phyloP scores from a whole-genome alignment of 2,797 vertebrate species.

The Eulemur mongoz region DNA sequence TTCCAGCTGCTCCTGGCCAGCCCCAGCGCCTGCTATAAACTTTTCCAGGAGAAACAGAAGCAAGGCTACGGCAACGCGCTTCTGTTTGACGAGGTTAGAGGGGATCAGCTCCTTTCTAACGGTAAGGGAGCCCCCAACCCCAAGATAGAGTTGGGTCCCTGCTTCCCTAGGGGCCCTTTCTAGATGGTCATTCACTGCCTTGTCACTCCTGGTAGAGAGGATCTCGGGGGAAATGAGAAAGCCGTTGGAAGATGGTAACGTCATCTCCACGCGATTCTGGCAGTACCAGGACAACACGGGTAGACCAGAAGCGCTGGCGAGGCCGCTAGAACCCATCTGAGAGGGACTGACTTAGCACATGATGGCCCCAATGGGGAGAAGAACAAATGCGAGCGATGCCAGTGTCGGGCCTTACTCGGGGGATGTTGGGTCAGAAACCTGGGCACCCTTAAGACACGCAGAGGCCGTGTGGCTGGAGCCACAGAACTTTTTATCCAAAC shows the following conservation, averaged over 20 bases:
- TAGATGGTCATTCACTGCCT: accelerated
- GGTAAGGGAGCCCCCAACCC: background rate
- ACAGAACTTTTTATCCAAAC: accelerated
- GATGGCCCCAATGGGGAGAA: accelerated
- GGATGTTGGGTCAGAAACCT: accelerated
- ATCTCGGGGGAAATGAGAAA: background rate
- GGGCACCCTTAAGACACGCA: background rate
- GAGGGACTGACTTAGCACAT: accelerated
- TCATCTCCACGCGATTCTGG: background rate
- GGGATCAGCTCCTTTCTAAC: background rate
- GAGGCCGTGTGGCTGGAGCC: accelerated
- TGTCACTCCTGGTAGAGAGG: background rate
- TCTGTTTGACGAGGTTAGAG: slow-evolving; percentile 87
- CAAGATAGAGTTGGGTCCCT: accelerated
- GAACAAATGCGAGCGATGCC: accelerated
- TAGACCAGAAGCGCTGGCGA: background rate
- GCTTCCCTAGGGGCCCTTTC: accelerated
- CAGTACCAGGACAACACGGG: accelerated
- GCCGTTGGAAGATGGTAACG: no score
- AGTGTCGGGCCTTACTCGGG: background rate
- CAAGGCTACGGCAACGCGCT: slow-evolving; percentile 86
- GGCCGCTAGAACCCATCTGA: accelerated
- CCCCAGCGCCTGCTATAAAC: slow-evolving; percentile 89
- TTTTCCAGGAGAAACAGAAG: slow-evolving; percentile 88
- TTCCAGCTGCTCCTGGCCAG: slow-evolving; percentile 95